Evolutionary conservation across 2,888 invertebrate species (phyloP).

Genomic region (Boloria euphrosyne): DNA sequence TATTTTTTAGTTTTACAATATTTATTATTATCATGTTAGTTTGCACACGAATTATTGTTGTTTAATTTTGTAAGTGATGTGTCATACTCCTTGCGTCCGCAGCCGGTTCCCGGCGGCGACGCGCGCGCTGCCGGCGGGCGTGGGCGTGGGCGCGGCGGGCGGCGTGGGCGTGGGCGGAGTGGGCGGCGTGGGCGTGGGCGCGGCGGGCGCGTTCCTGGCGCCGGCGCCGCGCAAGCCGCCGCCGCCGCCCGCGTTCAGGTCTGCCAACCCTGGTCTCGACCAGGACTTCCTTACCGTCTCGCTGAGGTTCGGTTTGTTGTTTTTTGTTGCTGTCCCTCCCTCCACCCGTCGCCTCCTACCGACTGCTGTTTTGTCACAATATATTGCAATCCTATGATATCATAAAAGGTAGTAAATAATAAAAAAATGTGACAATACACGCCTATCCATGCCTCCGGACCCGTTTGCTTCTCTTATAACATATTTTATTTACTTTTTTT

Average conservation of each 20-base stretch:
- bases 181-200: conserved; percentile 76
- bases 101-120: conserved; percentile 64
- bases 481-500: too few species aligned
- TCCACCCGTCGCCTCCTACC: conserved; percentile 7
- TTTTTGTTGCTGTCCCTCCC: conserved; percentile 48
- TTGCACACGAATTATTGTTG: too few species aligned
- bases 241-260: conserved; percentile 87
- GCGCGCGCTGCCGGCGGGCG: conserved; percentile 45
- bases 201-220: conserved; percentile 55
- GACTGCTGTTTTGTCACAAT: not conserved
- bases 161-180: conserved; percentile 49
- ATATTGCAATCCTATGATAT: too few species aligned
- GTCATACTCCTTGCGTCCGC: too few species aligned
- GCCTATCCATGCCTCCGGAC: too few species aligned
- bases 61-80: too few species aligned
- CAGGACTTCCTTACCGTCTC: conserved; percentile 87
- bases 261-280: conserved; percentile 86
- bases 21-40: too few species aligned
- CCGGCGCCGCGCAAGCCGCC: conserved; percentile 82
- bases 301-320: conserved; percentile 84
- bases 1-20: too few species aligned
- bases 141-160: conserved; percentile 70
- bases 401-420: too few species aligned
- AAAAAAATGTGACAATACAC: too few species aligned
- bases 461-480: too few species aligned